phyloP scores from a whole-genome alignment of 2,888 invertebrate species.

The Dicranocentrus wangi region DNA sequence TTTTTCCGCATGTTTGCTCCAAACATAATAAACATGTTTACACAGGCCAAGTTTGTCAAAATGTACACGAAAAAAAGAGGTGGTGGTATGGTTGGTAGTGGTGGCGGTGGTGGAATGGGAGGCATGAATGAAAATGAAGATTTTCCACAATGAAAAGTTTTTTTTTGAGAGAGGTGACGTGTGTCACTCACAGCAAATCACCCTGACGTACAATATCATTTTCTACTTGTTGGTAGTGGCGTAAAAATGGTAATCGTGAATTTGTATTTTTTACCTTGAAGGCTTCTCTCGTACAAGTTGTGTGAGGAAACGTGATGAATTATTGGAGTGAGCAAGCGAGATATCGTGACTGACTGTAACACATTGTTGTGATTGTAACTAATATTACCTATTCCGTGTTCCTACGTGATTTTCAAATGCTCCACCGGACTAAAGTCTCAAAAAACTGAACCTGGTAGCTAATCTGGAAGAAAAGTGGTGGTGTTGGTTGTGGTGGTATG shows the following conservation, averaged over 20 bases:
- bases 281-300: background rate
- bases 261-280: background rate
- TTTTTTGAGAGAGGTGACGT: slow-evolving; percentile 47
- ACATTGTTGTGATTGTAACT: background rate
- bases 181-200: slow-evolving; percentile 55
- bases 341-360: background rate
- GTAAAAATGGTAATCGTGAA: no score
- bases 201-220: slow-evolving; percentile 59
- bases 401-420: slow-evolving; percentile 37
- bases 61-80: no score
- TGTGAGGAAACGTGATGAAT: slow-evolving; percentile 52
- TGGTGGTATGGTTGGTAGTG: no score
- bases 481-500: background rate
- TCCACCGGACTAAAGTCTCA: slow-evolving; percentile 25
- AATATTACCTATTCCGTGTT: background rate
- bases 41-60: slow-evolving; percentile 47
- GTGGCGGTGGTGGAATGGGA: background rate
- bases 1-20: background rate
- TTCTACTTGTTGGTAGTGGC: background rate
- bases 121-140: slow-evolving; percentile 18
- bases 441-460: background rate
- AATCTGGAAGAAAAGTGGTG: background rate
- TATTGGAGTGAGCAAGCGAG: slow-evolving; percentile 35
- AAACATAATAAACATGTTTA: slow-evolving; percentile 51
- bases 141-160: slow-evolving; percentile 17